A percentile compares a stretch with the other conserved stretches of the same genome.
These are phyloP conservation scores for Mixornis gularis DNA, from an alignment of 2,113 vertebrate genomes.

Conservation along the genomic window DNA sequence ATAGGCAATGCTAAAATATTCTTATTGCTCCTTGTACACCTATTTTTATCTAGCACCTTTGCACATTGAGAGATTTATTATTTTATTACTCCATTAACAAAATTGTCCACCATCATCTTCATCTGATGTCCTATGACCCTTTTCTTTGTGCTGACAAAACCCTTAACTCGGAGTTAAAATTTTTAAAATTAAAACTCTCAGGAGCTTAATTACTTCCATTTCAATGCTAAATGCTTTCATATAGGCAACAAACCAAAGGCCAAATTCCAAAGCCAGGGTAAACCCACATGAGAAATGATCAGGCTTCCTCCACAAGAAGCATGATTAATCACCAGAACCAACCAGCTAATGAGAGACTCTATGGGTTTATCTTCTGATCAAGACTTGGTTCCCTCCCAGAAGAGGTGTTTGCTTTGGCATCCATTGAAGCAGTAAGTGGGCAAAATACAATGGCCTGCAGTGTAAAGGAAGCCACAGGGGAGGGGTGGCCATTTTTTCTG, in stretches of 20 bases:
- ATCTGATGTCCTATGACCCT: background rate
- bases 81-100: conserved; percentile 27
- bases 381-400: background rate
- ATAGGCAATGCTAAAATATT: background rate
- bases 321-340: conserved; percentile 9
- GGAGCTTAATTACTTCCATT: conserved; percentile 3
- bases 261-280: conserved; percentile 33
- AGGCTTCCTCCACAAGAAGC: background rate
- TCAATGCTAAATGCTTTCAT: conserved; percentile 23
- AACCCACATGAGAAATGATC: conserved; percentile 41
- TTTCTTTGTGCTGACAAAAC: background rate
- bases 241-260: conserved; percentile 28
- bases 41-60: conserved; percentile 25
- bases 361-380: conserved; percentile 15
- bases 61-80: background rate
- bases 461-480: background rate
- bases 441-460: background rate
- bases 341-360: background rate
- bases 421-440: background rate
- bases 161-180: background rate
- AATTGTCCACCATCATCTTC: background rate
- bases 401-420: conserved; percentile 6
- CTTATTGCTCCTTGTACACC: background rate
- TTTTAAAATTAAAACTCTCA: background rate
- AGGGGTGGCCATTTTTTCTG: background rate